Evolutionary conservation across 2,113 vertebrate species (phyloP).

Genomic region (Galbula dea): DNA sequence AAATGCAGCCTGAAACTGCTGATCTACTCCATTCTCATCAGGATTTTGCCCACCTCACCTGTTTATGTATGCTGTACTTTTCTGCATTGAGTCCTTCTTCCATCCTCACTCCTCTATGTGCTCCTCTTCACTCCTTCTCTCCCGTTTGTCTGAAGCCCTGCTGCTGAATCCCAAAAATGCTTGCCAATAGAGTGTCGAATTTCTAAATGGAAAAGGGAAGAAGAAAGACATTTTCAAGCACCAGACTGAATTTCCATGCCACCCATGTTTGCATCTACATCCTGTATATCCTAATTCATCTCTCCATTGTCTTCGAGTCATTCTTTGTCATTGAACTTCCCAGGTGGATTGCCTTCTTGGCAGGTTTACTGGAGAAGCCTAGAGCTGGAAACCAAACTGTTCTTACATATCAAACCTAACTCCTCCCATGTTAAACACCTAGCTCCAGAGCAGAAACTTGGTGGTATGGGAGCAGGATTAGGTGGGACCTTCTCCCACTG

Average conservation of each 20-base stretch:
- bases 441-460: background rate
- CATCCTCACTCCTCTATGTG: background rate
- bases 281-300: background rate
- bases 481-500: background rate
- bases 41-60: background rate
- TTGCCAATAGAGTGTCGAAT: fast-evolving
- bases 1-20: background rate
- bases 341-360: background rate
- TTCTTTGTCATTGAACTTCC: background rate
- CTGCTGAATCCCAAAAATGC: background rate
- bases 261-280: background rate
- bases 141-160: background rate
- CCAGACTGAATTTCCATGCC: background rate
- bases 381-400: background rate
- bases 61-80: fast-evolving
- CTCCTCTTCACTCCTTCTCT: background rate
- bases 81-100: background rate
- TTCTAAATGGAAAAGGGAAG: background rate
- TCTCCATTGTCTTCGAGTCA: too few relatives aligned
- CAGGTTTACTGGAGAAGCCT: background rate
- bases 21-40: background rate
- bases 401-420: background rate
- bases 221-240: background rate
- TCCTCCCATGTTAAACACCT: fast-evolving
- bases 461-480: background rate